Percentiles rank a stretch among this genome's conserved stretches.
Evolutionary conservation across 2,797 vertebrate species (phyloP).

Genomic region (Sebastes matsubarae): DNA sequence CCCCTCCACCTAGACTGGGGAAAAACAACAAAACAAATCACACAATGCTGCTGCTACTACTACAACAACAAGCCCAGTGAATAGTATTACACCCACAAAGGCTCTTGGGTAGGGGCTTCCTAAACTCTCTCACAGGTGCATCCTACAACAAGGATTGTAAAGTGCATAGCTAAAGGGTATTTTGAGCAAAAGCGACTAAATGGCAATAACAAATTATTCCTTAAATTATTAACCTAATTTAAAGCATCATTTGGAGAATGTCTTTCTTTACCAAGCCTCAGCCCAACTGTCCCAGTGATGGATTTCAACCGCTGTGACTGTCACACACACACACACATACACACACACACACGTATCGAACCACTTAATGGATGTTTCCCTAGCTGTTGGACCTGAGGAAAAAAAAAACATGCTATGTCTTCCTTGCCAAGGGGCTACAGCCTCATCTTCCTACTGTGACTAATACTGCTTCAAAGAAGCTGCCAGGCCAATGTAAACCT

Average conservation of each 20-base stretch:
- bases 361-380: conserved; percentile 19
- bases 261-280: neutral
- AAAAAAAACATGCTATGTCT: conserved; percentile 30
- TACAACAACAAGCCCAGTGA: neutral
- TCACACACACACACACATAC: neutral
- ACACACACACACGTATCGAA: neutral
- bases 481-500: conserved; percentile 16
- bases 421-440: conserved; percentile 39
- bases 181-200: neutral
- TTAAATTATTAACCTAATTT: neutral
- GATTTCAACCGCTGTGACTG: neutral
- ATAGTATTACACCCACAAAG: neutral
- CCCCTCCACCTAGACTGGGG: conserved; percentile 1
- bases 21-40: conserved; percentile 11
- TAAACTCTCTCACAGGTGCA: neutral
- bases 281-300: neutral
- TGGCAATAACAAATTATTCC: neutral
- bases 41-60: neutral
- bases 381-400: conserved; percentile 44
- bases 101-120: neutral
- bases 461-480: conserved; percentile 39
- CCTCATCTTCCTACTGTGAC: conserved; percentile 46
- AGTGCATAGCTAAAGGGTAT: neutral
- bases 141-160: neutral
- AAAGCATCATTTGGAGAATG: neutral